Conservation (phyloP, 1,140 invertebrate genomes). For the Calosoma granatense region DNA sequence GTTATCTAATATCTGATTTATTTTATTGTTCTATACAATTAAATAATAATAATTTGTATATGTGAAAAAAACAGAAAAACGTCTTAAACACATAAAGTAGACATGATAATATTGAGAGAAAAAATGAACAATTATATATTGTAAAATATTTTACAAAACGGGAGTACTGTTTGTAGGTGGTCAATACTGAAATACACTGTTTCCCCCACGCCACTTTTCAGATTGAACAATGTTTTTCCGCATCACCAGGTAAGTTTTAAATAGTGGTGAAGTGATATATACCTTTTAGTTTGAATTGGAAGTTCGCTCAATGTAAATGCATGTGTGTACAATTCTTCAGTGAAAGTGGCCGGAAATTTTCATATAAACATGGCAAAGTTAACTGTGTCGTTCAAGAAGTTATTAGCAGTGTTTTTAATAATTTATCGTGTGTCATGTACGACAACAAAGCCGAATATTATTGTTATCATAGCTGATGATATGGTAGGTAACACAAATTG, state of each 20-base stretch:
- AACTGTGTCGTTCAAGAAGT: too few relatives aligned
- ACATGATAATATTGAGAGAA: too few relatives aligned
- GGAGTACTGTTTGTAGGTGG: too few relatives aligned
- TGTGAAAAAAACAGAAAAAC: too few relatives aligned
- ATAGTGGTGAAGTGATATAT: background rate
- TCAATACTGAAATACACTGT: too few relatives aligned
- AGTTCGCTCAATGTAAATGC: background rate
- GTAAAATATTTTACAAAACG: too few relatives aligned
- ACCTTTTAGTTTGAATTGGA: background rate
- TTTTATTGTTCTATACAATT: too few relatives aligned
- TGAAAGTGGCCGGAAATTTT: background rate
- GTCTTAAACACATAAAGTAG: too few relatives aligned
- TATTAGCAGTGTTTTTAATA: background rate
- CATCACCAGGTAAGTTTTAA: background rate
- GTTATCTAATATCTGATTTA: too few relatives aligned
- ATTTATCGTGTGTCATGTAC: slow-evolving; percentile 8
- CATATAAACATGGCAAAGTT: too few relatives aligned
- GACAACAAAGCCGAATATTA: slow-evolving; percentile 39
- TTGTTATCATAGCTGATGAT: slow-evolving; percentile 50
- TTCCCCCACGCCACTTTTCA: background rate
- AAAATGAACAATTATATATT: too few relatives aligned
- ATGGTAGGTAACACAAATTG: slow-evolving; percentile 43
- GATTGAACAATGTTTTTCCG: background rate
- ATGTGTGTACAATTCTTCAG: background rate
- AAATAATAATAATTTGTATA: too few relatives aligned